phyloP scores from a whole-genome alignment of 1,140 invertebrate genomes.

The Drosophila gunungcola region DNA sequence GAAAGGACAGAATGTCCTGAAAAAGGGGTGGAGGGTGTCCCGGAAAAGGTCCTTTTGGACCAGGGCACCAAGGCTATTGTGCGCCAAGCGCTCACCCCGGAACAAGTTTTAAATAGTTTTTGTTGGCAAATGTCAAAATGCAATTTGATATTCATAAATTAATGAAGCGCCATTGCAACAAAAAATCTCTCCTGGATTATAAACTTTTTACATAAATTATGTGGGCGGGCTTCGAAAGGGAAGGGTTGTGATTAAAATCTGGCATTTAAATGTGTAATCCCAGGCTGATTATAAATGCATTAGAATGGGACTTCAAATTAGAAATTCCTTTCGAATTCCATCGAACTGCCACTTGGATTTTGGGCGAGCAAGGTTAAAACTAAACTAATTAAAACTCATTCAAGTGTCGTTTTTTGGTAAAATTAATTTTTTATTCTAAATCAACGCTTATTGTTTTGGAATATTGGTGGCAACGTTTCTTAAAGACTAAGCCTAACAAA shows the following conservation, averaged over 20 bases:
- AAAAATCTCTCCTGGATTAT: constrained; percentile 55
- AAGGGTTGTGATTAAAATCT: constrained; percentile 46
- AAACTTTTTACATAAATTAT: constrained; percentile 77
- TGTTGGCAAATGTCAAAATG: constrained; percentile 76
- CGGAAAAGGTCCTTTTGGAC: constrained; percentile 22
- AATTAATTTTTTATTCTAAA: too few relatives aligned
- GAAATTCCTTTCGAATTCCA: constrained; percentile 28
- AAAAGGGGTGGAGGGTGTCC: constrained; percentile 10
- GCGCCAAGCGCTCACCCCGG: constrained; percentile 1
- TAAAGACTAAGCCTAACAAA: too few relatives aligned
- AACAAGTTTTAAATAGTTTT: constrained; percentile 80
- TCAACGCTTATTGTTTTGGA: too few relatives aligned
- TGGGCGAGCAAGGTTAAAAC: neutral
- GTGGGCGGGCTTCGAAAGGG: constrained; percentile 2
- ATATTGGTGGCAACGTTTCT: too few relatives aligned
- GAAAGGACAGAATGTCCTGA: constrained; percentile 16
- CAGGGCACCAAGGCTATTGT: constrained; percentile 30
- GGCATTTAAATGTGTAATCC: constrained; percentile 66
- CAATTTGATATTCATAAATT: constrained; percentile 82
- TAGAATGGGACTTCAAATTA: constrained; percentile 27
- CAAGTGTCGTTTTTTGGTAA: neutral
- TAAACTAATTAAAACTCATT: constrained; percentile 15
- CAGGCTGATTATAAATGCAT: constrained; percentile 55
- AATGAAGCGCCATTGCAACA: constrained; percentile 67
- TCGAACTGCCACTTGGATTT: constrained; percentile 3